Evolutionary conservation across 1,140 invertebrate species (phyloP).

Genomic region (Drosophila bocki): DNA sequence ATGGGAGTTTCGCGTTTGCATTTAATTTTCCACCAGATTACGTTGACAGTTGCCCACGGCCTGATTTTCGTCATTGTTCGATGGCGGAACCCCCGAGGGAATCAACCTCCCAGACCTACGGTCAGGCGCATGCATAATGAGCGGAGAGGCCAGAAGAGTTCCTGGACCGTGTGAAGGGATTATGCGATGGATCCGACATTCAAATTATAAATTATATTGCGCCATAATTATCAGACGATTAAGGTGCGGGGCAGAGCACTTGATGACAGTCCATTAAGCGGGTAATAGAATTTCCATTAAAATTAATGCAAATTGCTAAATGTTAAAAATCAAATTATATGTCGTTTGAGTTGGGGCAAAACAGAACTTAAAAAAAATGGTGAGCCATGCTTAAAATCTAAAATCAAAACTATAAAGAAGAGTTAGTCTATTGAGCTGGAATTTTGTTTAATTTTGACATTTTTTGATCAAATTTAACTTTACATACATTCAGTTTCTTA

Average conservation of each 20-base stretch:
- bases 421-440: no score
- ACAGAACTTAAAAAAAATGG: background rate
- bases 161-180: conserved; percentile 14
- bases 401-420: background rate
- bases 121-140: conserved; percentile 44
- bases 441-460: no score
- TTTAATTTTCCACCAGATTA: conserved; percentile 75
- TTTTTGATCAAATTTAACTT: no score
- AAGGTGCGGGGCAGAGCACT: conserved; percentile 11
- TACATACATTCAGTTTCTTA: no score
- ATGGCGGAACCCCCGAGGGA: conserved; percentile 21
- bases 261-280: conserved; percentile 27
- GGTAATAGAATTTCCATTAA: conserved; percentile 19
- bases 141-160: background rate
- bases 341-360: no score
- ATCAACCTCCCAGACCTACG: background rate
- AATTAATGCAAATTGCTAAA: conserved; percentile 1
- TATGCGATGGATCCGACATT: conserved; percentile 17
- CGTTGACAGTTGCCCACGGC: conserved; percentile 14
- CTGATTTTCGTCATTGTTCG: conserved; percentile 55
- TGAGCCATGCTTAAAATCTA: background rate
- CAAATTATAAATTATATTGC: conserved; percentile 22
- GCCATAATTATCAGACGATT: conserved; percentile 21
- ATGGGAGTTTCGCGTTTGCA: conserved; percentile 40
- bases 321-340: background rate